These are phyloP conservation scores for Natator depressus DNA, from an alignment of 2,113 vertebrate species.

Conservation along the genomic window DNA sequence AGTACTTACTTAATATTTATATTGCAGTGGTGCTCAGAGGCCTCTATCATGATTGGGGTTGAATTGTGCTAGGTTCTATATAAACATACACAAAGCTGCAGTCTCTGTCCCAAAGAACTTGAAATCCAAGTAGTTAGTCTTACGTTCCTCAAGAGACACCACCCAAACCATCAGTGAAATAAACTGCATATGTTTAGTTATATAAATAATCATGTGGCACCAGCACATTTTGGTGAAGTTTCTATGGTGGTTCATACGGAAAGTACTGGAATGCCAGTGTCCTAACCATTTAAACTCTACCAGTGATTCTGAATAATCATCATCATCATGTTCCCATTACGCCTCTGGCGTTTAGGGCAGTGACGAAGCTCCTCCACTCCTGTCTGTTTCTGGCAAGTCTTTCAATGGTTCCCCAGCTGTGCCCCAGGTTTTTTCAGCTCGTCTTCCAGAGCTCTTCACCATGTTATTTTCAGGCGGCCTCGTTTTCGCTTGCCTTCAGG, in stretches of 20 bases:
- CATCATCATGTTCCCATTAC: too few species aligned
- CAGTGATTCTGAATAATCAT: not conserved
- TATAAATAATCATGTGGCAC: fast-evolving
- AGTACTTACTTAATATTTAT: not conserved
- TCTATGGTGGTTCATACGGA: not conserved
- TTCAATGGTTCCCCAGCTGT: too few species aligned
- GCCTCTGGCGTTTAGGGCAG: too few species aligned
- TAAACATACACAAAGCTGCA: not conserved
- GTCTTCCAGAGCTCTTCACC: too few species aligned
- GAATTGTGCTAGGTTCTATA: not conserved
- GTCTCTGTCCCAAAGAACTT: not conserved
- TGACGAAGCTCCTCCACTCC: too few species aligned
- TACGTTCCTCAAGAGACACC: not conserved
- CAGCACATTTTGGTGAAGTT: not conserved
- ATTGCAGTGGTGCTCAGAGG: not conserved
- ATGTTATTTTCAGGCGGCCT: too few species aligned
- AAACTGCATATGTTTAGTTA: not conserved
- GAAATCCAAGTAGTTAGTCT: not conserved
- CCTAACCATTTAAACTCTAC: not conserved
- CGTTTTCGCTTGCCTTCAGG: too few species aligned
- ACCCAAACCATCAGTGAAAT: not conserved
- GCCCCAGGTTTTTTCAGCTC: too few species aligned
- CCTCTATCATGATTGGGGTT: not conserved
- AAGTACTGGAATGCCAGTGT: not conserved
- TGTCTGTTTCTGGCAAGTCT: too few species aligned